These are phyloP conservation scores for Coremacera marginata DNA, from an alignment of 2,888 invertebrate genomes.

Conservation along the genomic window DNA sequence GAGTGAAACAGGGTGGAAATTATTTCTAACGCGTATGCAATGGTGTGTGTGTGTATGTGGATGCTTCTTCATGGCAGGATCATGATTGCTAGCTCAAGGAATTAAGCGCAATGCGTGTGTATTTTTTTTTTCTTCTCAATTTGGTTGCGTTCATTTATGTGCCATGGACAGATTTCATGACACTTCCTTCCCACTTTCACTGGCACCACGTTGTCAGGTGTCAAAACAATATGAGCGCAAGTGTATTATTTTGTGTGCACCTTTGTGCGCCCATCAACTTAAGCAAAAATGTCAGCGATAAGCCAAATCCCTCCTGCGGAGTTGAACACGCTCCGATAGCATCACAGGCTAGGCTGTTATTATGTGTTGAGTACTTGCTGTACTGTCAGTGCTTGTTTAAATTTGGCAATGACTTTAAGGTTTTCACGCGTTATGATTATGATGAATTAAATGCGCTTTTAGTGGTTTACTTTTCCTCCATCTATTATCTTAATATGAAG, in stretches of 20 bases:
- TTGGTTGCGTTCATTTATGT: not conserved
- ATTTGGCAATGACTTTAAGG: too few relatives aligned
- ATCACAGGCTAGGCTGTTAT: too few relatives aligned
- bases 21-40: slow-evolving; percentile 12
- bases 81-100: not conserved
- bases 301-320: not conserved
- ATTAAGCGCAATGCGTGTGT: not conserved
- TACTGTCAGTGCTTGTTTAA: too few relatives aligned
- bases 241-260: not conserved
- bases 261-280: not conserved
- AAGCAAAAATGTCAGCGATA: not conserved
- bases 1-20: slow-evolving; percentile 6
- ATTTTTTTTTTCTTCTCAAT: not conserved
- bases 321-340: too few relatives aligned
- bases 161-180: not conserved
- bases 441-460: too few relatives aligned
- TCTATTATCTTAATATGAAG: too few relatives aligned
- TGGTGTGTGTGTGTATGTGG: not conserved
- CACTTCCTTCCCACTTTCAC: not conserved
- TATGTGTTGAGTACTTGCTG: too few relatives aligned
- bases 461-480: too few relatives aligned
- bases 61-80: not conserved
- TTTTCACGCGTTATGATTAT: too few relatives aligned
- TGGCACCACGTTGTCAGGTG: not conserved
- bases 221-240: not conserved